A percentile compares a stretch with the other conserved stretches of the same genome.
These are phyloP conservation scores for Drosophila borborema DNA, from an alignment of 2,888 invertebrate genomes.

Conservation along the genomic window DNA sequence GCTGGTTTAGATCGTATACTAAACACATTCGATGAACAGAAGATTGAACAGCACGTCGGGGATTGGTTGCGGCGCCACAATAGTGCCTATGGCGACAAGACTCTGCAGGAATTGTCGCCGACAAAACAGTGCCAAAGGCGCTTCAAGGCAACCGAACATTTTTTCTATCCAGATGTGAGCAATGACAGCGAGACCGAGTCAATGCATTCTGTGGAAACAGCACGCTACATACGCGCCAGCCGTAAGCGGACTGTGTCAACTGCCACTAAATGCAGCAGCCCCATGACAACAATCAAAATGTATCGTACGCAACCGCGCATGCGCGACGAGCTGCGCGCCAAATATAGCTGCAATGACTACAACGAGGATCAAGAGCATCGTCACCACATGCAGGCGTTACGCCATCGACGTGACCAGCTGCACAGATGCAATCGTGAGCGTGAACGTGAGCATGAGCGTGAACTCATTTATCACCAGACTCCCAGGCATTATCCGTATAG, in stretches of 20 bases:
- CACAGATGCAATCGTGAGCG: slow-evolving; percentile 52
- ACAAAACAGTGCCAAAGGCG: neutral
- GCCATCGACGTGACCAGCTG: slow-evolving; percentile 40
- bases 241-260: slow-evolving; percentile 48
- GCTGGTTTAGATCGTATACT: slow-evolving; percentile 78
- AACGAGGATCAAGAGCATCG: slow-evolving; percentile 66
- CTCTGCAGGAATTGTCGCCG: neutral
- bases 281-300: slow-evolving; percentile 78
- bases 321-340: slow-evolving; percentile 70
- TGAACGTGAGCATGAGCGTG: slow-evolving; percentile 29
- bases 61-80: slow-evolving; percentile 79
- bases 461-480: slow-evolving; percentile 35
- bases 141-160: neutral
- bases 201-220: slow-evolving; percentile 81
- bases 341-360: slow-evolving; percentile 63
- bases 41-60: slow-evolving; percentile 80
- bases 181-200: slow-evolving; percentile 71
- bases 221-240: slow-evolving; percentile 80
- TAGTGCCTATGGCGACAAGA: slow-evolving; percentile 53
- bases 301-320: slow-evolving; percentile 73
- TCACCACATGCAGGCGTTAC: slow-evolving; percentile 58
- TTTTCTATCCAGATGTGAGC: neutral
- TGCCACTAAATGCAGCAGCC: slow-evolving; percentile 42
- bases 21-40: slow-evolving; percentile 77
- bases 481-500: slow-evolving; percentile 41